Conservation (phyloP, 2,797 vertebrate species). For the Catamblyrhynchus diadema region DNA sequence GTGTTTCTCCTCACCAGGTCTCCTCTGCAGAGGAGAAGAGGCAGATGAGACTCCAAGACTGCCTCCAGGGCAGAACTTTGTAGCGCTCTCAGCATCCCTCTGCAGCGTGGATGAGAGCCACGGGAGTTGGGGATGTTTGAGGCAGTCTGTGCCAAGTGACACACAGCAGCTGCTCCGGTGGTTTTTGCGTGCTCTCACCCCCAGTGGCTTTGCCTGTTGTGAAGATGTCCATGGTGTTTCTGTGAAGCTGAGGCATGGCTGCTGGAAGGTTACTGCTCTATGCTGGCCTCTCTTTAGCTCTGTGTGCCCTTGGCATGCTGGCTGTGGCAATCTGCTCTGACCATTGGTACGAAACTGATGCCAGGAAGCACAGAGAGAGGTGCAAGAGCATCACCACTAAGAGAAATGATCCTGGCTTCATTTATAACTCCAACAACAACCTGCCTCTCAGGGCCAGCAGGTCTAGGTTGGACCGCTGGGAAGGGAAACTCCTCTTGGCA, state of each 20-base stretch:
- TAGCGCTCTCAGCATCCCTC: slow-evolving; percentile 15
- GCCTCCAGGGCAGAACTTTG: slow-evolving; percentile 62
- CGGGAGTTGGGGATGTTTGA: slow-evolving; percentile 30
- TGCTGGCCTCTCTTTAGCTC: slow-evolving; percentile 93
- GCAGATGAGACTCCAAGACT: slow-evolving; percentile 45
- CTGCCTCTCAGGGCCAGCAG: slow-evolving; percentile 93
- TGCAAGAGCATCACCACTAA: slow-evolving; percentile 95
- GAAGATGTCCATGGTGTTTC: slow-evolving; percentile 79
- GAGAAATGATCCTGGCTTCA: slow-evolving; percentile 95
- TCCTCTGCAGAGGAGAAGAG: slow-evolving; percentile 18
- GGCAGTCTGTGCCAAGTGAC: slow-evolving; percentile 7
- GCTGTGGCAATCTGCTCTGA: slow-evolving; percentile 97
- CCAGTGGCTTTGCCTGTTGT: slow-evolving; percentile 62
- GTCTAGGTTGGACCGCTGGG: slow-evolving; percentile 87
- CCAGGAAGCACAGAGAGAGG: slow-evolving; percentile 92
- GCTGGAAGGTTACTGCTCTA: slow-evolving; percentile 97
- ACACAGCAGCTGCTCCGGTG: neutral
- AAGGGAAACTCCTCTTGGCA: slow-evolving; percentile 88
- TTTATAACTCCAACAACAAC: slow-evolving; percentile 99
- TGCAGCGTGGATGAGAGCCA: slow-evolving; percentile 7
- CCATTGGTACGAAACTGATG: slow-evolving; percentile 99
- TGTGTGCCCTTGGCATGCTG: slow-evolving; percentile 97
- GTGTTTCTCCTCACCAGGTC: neutral
- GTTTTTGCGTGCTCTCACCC: neutral
- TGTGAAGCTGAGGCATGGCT: slow-evolving; percentile 91